A percentile compares a stretch with the other conserved stretches of the same genome.
Conservation (phyloP, 2,888 invertebrate genomes). For the Cerastis rubricosa region DNA sequence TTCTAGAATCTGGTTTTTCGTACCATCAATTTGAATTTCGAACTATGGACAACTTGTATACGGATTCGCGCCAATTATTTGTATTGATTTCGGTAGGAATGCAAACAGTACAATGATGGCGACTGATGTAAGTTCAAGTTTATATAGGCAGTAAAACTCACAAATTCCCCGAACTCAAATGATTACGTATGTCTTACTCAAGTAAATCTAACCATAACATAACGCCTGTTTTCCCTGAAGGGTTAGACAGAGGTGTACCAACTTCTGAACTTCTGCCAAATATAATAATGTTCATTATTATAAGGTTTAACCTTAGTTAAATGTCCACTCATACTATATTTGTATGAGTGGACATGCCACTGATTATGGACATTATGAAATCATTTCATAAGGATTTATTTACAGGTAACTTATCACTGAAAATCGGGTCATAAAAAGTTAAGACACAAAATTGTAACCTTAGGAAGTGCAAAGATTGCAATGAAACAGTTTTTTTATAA, state of each 20-base stretch:
- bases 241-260: too few relatives aligned
- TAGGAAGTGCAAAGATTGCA: neutral
- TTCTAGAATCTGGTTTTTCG: constrained; percentile 13
- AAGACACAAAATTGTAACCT: constrained; percentile 11
- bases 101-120: constrained; percentile 33
- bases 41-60: neutral
- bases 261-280: neutral
- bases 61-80: constrained; percentile 15
- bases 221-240: too few relatives aligned
- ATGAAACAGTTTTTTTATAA: neutral
- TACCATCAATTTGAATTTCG: constrained; percentile 7
- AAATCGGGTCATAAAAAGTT: neutral
- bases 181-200: constrained; percentile 7
- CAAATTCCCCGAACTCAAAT: constrained; percentile 25
- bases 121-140: constrained; percentile 15
- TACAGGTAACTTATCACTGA: neutral
- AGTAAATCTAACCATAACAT: too few relatives aligned
- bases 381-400: neutral
- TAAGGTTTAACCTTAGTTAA: neutral
- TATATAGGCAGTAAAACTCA: constrained; percentile 35
- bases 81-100: constrained; percentile 10
- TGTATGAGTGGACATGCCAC: too few relatives aligned
- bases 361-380: neutral
- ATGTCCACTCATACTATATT: too few relatives aligned
- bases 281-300: neutral